These are phyloP conservation scores for Conus canariensis DNA, from an alignment of 2,888 invertebrate genomes.

Conservation along the genomic window DNA sequence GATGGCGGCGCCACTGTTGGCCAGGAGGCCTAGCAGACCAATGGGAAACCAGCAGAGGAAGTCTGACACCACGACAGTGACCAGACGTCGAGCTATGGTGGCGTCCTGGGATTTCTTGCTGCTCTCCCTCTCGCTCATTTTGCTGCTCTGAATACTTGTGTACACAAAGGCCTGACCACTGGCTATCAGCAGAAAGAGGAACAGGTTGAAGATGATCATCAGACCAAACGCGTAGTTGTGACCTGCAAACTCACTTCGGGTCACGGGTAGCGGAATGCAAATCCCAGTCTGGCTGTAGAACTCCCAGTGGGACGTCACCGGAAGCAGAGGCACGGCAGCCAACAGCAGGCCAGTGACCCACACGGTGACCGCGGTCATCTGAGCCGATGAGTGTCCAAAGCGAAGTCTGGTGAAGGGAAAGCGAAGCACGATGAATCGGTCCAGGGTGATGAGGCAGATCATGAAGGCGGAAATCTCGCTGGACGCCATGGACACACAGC, in stretches of 20 bases:
- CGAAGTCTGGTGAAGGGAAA: background rate
- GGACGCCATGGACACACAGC: slow-evolving; percentile 8
- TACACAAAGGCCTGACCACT: background rate
- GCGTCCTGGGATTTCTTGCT: background rate
- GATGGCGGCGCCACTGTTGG: background rate
- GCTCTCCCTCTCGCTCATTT: background rate
- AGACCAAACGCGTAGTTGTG: background rate
- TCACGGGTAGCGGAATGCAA: background rate
- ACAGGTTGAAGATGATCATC: background rate
- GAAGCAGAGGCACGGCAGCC: background rate
- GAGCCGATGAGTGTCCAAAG: background rate
- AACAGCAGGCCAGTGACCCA: background rate
- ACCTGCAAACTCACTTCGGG: background rate
- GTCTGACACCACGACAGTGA: background rate
- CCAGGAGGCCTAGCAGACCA: background rate
- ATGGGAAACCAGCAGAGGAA: slow-evolving; percentile 25
- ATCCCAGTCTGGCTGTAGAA: slow-evolving; percentile 13
- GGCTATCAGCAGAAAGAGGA: background rate
- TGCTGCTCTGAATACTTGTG: background rate
- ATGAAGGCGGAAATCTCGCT: slow-evolving; percentile 9
- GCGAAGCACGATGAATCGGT: background rate
- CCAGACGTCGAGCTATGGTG: background rate
- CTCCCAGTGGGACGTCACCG: background rate
- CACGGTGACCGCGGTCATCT: background rate
- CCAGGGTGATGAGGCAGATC: background rate